Evolutionary conservation across 2,797 vertebrate genomes (phyloP).

Genomic region (Scolopax bukidnonensis): DNA sequence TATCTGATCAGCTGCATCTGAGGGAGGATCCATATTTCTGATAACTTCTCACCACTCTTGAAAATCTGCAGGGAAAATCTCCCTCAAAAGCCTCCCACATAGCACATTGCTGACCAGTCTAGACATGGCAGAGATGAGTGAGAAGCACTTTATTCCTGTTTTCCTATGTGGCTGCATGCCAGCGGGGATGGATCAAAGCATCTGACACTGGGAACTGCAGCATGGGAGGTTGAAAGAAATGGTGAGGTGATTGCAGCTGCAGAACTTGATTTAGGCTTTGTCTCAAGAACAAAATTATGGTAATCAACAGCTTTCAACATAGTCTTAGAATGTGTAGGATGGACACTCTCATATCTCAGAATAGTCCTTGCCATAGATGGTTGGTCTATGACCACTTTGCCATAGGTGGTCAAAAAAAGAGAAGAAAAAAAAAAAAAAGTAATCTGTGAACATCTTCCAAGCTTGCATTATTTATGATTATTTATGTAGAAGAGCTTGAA

Average conservation of each 20-base stretch:
- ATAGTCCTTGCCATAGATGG: background rate
- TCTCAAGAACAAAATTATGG: background rate
- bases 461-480: rapidly evolving
- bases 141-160: background rate
- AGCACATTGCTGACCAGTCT: background rate
- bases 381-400: too few relatives aligned
- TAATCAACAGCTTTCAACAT: background rate
- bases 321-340: background rate
- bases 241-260: background rate
- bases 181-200: background rate
- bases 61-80: background rate
- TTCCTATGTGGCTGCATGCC: background rate
- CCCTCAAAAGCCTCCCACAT: background rate
- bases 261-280: background rate
- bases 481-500: background rate
- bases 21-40: background rate
- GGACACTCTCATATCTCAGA: background rate
- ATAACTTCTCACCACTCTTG: background rate
- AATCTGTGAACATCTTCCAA: background rate
- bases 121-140: background rate
- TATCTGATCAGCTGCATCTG: background rate
- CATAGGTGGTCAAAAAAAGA: background rate
- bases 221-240: background rate
- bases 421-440: background rate
- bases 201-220: background rate